Evolutionary conservation across 2,797 vertebrate genomes (phyloP), one percentile per base, ranked within the genome.

Genomic region (Craterocephalus amniculus): DNA sequence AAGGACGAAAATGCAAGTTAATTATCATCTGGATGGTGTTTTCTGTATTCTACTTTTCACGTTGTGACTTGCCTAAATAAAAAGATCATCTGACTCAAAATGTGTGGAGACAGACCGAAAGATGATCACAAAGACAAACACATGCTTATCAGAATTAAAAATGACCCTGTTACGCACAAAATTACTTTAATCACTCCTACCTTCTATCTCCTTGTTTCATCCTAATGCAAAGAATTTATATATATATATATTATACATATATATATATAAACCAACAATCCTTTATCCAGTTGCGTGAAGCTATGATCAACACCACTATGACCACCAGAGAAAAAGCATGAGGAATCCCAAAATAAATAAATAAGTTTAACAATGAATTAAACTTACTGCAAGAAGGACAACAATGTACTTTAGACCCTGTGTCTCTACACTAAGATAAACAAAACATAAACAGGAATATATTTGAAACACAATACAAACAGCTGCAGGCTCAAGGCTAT

Each of bases 351-450:
- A 86, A 90, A 81, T 72, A 85, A 90, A 81, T 72, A 85, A 88
- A 90, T 78, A 83, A 87, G 75, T 72, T 83, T 81, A 85, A 84
- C 59, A 80, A 90, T 90, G 88, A 87, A 86, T 91, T 77, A 77
- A 91, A 93, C 84, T 80, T 89, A 92, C 89, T 77, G 90, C 88
- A 90, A 91, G 83, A n/a, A n/a, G n/a, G 83, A 91, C 85, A 84
- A 87, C 83, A 75, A 90, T 83, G 88, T 85, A 89, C 86, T 91
- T 86, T 88, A 92, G 89, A 93, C 86, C 78, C 87, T 88, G 81
- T 89, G 90, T 90, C 89, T 93, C 90, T 93, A 94, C 83, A 73
- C 91, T 90, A 87, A 91, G 90, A 87, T 92, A 88, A 92, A 90
- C 88, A 74, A 89, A 93, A 91, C 85, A 86, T 86, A 86, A 91